These are phyloP conservation scores for Eupithecia centaureata DNA, from an alignment of 2,888 invertebrate species.

Conservation along the genomic window DNA sequence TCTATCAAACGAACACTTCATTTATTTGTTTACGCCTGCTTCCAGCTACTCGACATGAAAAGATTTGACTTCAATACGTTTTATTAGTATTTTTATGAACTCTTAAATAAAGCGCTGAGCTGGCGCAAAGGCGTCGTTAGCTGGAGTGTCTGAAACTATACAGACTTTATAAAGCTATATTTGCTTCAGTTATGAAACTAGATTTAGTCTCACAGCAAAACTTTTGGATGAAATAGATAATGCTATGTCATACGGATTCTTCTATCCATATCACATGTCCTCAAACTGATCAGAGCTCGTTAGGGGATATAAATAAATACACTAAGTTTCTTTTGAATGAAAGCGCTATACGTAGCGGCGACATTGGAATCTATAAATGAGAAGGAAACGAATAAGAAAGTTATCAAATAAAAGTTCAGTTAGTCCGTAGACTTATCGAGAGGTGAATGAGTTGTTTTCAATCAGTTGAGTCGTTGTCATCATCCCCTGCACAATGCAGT, in stretches of 20 bases:
- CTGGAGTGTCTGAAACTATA: neutral
- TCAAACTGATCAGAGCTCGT: neutral
- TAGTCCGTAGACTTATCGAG: neutral
- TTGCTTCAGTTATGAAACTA: too few species aligned
- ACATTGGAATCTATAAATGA: neutral
- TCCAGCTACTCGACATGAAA: neutral
- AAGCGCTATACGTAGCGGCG: neutral
- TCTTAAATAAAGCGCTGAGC: neutral
- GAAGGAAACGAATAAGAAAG: neutral
- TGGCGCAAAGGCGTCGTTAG: neutral
- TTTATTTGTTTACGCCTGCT: conserved; percentile 4
- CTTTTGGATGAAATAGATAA: neutral
- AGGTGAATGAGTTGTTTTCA: neutral
- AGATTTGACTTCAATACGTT: neutral
- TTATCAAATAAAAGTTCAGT: neutral
- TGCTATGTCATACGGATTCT: too few species aligned
- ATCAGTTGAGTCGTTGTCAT: neutral
- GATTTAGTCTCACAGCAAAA: neutral
- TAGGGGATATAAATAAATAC: neutral
- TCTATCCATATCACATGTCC: neutral
- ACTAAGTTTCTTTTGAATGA: neutral
- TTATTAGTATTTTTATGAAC: neutral
- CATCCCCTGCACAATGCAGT: neutral
- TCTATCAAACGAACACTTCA: conserved; percentile 1
- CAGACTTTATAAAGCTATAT: too few species aligned